Percentiles rank a stretch among this genome's conserved stretches.
Conservation (phyloP, 2,797 vertebrate genomes). For the Lophotriccus pileatus region DNA sequence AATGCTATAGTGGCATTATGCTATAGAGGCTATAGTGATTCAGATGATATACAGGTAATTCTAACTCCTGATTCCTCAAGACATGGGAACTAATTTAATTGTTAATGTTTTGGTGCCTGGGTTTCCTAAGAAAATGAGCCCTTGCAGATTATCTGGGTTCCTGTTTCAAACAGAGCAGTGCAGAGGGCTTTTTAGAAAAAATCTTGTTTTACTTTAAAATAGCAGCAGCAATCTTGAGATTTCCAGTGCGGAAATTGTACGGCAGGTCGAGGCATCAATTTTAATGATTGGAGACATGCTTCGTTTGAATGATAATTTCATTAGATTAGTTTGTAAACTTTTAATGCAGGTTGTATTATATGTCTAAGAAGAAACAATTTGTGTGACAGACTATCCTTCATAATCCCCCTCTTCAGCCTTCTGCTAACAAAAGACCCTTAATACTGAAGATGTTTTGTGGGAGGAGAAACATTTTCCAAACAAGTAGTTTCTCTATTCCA, state of each 20-base stretch:
- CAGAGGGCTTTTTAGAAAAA: not conserved
- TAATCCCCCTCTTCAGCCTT: slow-evolving; percentile 81
- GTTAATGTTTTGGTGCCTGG: not conserved
- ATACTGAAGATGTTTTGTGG: slow-evolving; percentile 81
- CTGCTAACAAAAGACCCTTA: slow-evolving; percentile 79
- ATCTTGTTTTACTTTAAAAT: not conserved
- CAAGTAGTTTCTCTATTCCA: slow-evolving; percentile 77
- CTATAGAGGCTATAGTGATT: not conserved
- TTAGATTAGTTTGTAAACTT: slow-evolving; percentile 78
- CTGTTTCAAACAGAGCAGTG: not conserved
- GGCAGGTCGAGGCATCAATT: slow-evolving; percentile 38
- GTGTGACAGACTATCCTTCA: slow-evolving; percentile 78
- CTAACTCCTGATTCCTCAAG: not conserved
- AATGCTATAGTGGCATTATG: too few species aligned
- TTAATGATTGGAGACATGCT: slow-evolving; percentile 67
- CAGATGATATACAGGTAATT: not conserved
- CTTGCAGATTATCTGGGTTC: not conserved
- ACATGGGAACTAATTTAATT: not conserved
- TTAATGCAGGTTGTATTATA: slow-evolving; percentile 73
- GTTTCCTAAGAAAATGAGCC: slow-evolving; percentile 19
- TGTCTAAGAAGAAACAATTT: slow-evolving; percentile 76
- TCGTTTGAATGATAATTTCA: slow-evolving; percentile 76
- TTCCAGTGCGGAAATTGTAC: slow-evolving; percentile 34
- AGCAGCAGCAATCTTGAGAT: not conserved
- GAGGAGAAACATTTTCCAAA: slow-evolving; percentile 84